Percentiles rank a stretch among this genome's conserved stretches.
Evolutionary conservation across 2,888 invertebrate genomes (phyloP).

Genomic region (Hyposoter dolosus): DNA sequence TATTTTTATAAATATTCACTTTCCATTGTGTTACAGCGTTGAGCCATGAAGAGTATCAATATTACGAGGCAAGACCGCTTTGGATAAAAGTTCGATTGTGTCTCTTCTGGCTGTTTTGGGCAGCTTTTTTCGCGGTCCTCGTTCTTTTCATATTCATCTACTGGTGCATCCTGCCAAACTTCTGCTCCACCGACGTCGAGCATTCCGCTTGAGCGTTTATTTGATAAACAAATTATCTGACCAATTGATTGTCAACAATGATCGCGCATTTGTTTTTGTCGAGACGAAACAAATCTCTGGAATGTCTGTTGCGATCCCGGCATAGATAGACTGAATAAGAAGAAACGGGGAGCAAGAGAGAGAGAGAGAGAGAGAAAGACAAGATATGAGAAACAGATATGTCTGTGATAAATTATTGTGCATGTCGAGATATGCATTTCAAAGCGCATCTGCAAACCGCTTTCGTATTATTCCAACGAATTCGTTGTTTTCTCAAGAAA

Average conservation of each 20-base stretch:
- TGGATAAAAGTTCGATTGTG: conserved; percentile 78
- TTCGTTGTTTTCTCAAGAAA: not conserved
- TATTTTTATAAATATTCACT: conserved; percentile 4
- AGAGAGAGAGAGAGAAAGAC: conserved; percentile 1
- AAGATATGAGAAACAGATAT: conserved; percentile 5
- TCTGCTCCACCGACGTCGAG: conserved; percentile 54
- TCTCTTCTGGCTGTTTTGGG: conserved; percentile 80
- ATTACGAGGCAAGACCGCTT: conserved; percentile 73
- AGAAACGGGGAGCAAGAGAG: conserved; percentile 2
- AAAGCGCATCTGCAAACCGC: not conserved
- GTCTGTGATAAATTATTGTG: conserved; percentile 42
- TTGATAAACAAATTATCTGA: not conserved
- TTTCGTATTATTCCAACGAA: not conserved
- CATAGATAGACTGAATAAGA: not conserved
- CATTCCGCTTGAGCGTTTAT: conserved; percentile 31
- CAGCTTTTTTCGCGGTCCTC: conserved; percentile 72
- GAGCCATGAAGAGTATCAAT: conserved; percentile 72
- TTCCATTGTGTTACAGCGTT: conserved; percentile 66
- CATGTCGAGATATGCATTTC: not conserved
- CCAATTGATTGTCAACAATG: not conserved
- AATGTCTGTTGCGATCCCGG: not conserved
- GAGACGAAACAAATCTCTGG: conserved; percentile 20
- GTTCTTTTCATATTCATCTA: conserved; percentile 73
- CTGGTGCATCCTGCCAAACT: conserved; percentile 69
- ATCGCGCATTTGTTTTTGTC: conserved; percentile 7